These are phyloP conservation scores for Nomada fucata DNA, from an alignment of 2,888 invertebrate species.

Conservation along the genomic window DNA sequence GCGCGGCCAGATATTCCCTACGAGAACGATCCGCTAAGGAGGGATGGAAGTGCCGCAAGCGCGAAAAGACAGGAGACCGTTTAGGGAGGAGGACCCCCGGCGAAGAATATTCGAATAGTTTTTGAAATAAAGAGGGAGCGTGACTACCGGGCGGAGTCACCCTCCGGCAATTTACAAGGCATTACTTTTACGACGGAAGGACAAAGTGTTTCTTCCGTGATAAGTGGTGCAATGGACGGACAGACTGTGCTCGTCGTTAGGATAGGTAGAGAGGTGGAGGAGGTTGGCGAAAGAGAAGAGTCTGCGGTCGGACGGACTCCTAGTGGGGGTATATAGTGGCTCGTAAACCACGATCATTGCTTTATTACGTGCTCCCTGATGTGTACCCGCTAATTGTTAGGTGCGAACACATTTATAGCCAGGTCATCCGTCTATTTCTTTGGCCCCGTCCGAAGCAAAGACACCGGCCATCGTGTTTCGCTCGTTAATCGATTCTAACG, in stretches of 20 bases:
- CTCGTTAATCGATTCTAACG: constrained; percentile 26
- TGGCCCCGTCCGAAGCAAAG: not conserved
- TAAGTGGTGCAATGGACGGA: constrained; percentile 72
- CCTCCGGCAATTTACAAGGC: constrained; percentile 71
- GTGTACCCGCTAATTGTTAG: constrained; percentile 80
- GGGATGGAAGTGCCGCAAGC: too few species aligned
- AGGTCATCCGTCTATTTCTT: constrained; percentile 65
- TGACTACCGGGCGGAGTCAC: constrained; percentile 35
- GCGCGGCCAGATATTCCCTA: not conserved
- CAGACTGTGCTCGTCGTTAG: constrained; percentile 58
- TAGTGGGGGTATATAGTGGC: constrained; percentile 78
- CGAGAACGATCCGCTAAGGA: not conserved
- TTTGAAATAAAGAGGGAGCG: constrained; percentile 38
- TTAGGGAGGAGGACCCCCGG: not conserved
- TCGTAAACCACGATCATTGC: constrained; percentile 83
- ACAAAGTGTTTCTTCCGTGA: constrained; percentile 75
- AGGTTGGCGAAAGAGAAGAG: constrained; percentile 53
- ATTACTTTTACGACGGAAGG: constrained; percentile 73
- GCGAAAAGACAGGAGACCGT: not conserved
- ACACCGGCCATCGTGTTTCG: not conserved
- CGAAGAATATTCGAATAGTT: constrained; percentile 30
- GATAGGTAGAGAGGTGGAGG: constrained; percentile 46
- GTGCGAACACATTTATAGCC: constrained; percentile 81
- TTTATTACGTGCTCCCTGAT: constrained; percentile 81
- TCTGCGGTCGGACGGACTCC: constrained; percentile 68